phyloP scores from a whole-genome alignment of 2,888 invertebrate genomes.

The Entomobrya proxima region DNA sequence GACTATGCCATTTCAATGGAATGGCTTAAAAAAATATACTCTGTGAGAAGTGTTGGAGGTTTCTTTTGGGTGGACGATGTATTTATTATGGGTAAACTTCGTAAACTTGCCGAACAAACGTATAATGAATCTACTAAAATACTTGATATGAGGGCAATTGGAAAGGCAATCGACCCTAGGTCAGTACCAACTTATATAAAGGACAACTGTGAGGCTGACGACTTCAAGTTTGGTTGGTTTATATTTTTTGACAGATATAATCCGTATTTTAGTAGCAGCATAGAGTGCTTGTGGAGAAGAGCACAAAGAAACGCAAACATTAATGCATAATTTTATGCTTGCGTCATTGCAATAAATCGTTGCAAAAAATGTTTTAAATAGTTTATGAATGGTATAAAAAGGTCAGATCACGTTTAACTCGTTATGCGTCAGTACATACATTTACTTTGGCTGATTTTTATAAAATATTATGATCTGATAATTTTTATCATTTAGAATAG shows the following conservation, averaged over 20 bases:
- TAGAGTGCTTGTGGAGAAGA: background rate
- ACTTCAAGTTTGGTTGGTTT: background rate
- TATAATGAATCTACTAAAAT: background rate
- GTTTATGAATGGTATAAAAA: no score
- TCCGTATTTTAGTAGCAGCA: background rate
- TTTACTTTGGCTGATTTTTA: no score
- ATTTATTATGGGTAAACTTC: slow-evolving; percentile 10
- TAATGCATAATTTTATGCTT: background rate
- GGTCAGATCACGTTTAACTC: no score
- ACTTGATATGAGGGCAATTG: background rate
- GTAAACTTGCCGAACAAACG: background rate
- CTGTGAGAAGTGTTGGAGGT: background rate
- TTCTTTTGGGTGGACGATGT: slow-evolving; percentile 54
- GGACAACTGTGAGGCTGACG: background rate
- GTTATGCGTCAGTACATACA: no score
- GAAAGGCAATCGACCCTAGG: background rate
- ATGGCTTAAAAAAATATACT: slow-evolving; percentile 16
- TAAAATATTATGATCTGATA: no score
- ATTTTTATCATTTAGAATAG: no score
- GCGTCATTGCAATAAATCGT: no score
- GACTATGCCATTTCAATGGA: slow-evolving; percentile 19
- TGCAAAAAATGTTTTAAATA: no score
- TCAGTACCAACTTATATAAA: background rate
- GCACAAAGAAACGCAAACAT: background rate
- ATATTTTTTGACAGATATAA: background rate